phyloP scores from a whole-genome alignment of 2,113 vertebrate genomes.

The Platichthys stellatus region DNA sequence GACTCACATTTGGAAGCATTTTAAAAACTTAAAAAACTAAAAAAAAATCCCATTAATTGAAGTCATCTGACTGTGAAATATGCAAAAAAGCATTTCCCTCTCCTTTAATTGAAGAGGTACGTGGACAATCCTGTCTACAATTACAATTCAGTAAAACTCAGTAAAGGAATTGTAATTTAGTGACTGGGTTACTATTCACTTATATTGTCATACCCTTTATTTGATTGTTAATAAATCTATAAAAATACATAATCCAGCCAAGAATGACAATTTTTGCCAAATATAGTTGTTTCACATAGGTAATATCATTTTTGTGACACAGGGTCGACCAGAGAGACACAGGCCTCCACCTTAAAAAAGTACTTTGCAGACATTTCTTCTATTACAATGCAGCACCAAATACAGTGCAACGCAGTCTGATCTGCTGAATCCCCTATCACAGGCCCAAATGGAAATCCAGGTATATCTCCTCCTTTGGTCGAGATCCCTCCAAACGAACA shows the following conservation, averaged over 20 bases:
- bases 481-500: constrained; percentile 4
- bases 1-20: constrained; percentile 16
- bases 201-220: not conserved
- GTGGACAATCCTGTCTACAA: not conserved
- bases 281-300: not conserved
- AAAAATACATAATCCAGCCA: not conserved
- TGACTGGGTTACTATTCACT: not conserved
- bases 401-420: not conserved
- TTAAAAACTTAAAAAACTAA: not conserved
- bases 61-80: not conserved
- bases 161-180: not conserved
- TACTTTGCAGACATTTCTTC: constrained; percentile 5
- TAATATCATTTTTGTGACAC: not conserved
- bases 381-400: constrained; percentile 22
- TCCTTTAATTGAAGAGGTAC: constrained; percentile 36
- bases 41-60: not conserved
- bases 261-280: not conserved
- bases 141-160: not conserved
- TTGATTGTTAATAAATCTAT: not conserved
- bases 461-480: constrained; percentile 19
- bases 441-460: constrained; percentile 19
- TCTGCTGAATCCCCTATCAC: constrained; percentile 44
- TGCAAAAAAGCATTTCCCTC: not conserved
- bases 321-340: not conserved
- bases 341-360: not conserved